Evolutionary conservation across 2,113 vertebrate species (phyloP).

Genomic region (Gila orcuttii): DNA sequence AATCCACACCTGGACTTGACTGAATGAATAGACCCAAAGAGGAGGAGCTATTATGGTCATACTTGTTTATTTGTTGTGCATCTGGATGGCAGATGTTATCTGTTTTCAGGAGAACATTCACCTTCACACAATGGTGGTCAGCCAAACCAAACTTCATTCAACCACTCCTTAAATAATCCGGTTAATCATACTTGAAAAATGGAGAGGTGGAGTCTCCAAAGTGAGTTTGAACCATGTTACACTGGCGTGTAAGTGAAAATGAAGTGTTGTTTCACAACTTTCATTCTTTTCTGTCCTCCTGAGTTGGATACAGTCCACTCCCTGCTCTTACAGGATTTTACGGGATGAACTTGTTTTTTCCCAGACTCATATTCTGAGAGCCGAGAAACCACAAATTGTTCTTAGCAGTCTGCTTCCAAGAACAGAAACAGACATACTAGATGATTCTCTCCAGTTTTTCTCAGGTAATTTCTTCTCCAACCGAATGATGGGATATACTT

Average conservation of each 20-base stretch:
- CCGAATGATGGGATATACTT: constrained; percentile 68
- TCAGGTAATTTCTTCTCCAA: constrained; percentile 31
- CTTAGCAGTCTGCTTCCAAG: neutral
- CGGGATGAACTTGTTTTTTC: neutral
- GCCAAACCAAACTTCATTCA: neutral
- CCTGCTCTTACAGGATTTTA: neutral
- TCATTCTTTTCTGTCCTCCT: neutral
- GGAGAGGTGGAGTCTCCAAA: neutral
- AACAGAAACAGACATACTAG: constrained; percentile 21
- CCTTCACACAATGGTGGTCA: neutral
- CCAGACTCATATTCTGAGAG: neutral
- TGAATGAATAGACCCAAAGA: neutral
- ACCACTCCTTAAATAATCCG: constrained; percentile 9
- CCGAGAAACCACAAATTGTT: neutral
- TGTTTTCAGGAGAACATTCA: constrained; percentile 12
- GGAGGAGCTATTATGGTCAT: neutral
- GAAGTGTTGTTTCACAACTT: neutral
- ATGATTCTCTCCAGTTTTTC: neutral
- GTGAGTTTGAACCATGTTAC: neutral
- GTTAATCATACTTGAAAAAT: constrained; percentile 12
- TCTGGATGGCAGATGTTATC: constrained; percentile 5
- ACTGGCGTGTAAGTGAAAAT: neutral
- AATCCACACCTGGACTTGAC: constrained; percentile 34
- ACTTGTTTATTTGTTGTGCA: constrained; percentile 13
- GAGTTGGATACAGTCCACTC: constrained; percentile 9